Evolutionary conservation across 2,113 vertebrate species (phyloP).

Genomic region (Cyphomyrus plagiostoma): DNA sequence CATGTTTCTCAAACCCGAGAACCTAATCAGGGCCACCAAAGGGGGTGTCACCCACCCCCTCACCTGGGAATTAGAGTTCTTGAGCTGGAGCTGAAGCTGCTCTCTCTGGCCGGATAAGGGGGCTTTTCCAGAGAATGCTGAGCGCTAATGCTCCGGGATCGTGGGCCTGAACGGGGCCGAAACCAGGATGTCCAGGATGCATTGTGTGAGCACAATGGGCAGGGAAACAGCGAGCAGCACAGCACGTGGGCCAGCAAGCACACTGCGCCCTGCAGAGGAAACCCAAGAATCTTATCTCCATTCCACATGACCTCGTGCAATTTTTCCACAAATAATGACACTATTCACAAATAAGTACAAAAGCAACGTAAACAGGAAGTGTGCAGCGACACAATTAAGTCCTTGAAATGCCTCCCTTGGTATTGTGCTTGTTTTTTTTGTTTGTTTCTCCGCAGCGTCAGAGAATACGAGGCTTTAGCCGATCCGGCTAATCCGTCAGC

Average conservation of each 20-base stretch:
- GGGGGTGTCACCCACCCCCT: neutral
- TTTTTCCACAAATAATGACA: constrained; percentile 8
- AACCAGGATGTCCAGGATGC: constrained; percentile 15
- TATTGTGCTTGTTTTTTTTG: neutral
- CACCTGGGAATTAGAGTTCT: neutral
- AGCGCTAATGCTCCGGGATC: constrained; percentile 11
- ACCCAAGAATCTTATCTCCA: constrained; percentile 32
- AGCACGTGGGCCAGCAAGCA: constrained; percentile 6
- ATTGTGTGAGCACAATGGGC: constrained; percentile 23
- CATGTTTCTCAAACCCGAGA: neutral
- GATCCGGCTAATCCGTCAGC: neutral
- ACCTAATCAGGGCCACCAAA: constrained; percentile 11
- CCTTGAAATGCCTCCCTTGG: neutral
- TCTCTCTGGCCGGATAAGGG: neutral
- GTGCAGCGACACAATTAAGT: neutral
- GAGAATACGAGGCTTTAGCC: neutral
- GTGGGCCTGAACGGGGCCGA: neutral
- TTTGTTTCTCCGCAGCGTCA: neutral
- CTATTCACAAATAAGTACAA: constrained; percentile 20
- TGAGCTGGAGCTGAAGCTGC: neutral
- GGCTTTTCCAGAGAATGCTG: neutral
- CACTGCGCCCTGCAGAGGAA: constrained; percentile 12
- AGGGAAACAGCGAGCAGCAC: neutral
- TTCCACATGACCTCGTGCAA: constrained; percentile 27
- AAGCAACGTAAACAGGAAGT: constrained; percentile 11